These are phyloP conservation scores for Leucophenga maculata DNA, from an alignment of 2,888 invertebrate species.

Conservation along the genomic window DNA sequence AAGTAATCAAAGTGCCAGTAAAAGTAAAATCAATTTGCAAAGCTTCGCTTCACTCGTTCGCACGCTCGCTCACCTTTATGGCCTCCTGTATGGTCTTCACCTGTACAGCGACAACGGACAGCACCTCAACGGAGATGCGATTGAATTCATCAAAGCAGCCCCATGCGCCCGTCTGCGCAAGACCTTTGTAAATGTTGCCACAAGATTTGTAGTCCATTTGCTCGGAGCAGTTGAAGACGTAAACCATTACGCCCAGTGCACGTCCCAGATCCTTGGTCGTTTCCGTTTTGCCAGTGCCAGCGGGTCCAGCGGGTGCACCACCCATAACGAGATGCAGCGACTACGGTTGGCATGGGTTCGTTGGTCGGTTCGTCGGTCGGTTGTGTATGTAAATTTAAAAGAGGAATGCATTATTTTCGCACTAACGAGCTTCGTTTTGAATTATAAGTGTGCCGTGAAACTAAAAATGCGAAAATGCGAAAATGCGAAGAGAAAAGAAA, in stretches of 20 bases:
- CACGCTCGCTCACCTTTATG: constrained; percentile 76
- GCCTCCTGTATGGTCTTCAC: constrained; percentile 91
- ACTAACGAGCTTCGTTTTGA: constrained; percentile 17
- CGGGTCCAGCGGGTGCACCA: constrained; percentile 96
- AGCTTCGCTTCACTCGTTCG: neutral
- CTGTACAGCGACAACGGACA: constrained; percentile 97
- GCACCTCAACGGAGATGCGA: constrained; percentile 95
- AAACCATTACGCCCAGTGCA: constrained; percentile 97
- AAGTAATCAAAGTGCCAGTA: constrained; percentile 61
- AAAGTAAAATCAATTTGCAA: constrained; percentile 61
- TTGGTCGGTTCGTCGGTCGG: constrained; percentile 14
- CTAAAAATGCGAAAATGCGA: neutral
- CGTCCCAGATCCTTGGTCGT: constrained; percentile 97
- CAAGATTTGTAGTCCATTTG: constrained; percentile 99
- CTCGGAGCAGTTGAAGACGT: constrained; percentile 97
- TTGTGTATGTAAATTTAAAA: constrained; percentile 56
- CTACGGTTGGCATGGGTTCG: constrained; percentile 61
- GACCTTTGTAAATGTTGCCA: constrained; percentile 94
- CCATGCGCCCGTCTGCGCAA: constrained; percentile 96
- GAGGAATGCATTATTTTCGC: constrained; percentile 17
- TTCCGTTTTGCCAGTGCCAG: constrained; percentile 97
- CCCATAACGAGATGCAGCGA: constrained; percentile 95
- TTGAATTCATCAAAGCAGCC: constrained; percentile 99
- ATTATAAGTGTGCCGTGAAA: neutral
- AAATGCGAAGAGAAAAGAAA: neutral